A percentile compares a stretch with the other conserved stretches of the same genome.
Evolutionary conservation across 2,113 vertebrate species (phyloP).

Genomic region (Seriola aureovittata): DNA sequence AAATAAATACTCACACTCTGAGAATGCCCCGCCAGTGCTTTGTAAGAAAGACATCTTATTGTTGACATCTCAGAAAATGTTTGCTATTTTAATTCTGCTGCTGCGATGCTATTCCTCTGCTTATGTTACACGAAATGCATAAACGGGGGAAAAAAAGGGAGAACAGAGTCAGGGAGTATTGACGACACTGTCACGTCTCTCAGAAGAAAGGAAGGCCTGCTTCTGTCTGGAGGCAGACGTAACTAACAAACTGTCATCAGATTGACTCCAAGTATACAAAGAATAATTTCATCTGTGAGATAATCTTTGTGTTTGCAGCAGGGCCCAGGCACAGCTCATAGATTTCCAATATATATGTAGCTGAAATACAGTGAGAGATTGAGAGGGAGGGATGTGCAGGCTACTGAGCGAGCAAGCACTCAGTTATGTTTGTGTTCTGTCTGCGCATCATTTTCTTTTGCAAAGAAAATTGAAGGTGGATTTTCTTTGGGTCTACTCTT

Average conservation of each 20-base stretch:
- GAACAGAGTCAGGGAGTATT: neutral
- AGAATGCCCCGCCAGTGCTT: constrained; percentile 48
- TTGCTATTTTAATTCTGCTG: constrained; percentile 10
- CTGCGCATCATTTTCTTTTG: constrained; percentile 5
- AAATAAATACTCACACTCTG: constrained; percentile 73
- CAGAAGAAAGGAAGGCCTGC: constrained; percentile 17
- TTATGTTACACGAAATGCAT: neutral
- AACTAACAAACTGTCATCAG: constrained; percentile 21
- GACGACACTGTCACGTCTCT: constrained; percentile 3
- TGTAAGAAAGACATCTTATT: constrained; percentile 9
- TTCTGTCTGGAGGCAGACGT: constrained; percentile 20
- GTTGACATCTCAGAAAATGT: constrained; percentile 32
- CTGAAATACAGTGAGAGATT: constrained; percentile 24
- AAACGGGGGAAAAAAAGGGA: neutral
- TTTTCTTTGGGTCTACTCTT: neutral
- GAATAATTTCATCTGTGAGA: constrained; percentile 41
- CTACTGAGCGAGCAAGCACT: neutral
- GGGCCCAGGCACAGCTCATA: constrained; percentile 14
- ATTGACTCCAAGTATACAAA: constrained; percentile 9
- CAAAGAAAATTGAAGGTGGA: neutral
- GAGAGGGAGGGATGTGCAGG: constrained; percentile 6
- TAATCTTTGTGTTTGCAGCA: constrained; percentile 33
- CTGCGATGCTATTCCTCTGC: neutral
- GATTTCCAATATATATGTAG: constrained; percentile 60
- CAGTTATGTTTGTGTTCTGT: neutral